Conservation (phyloP, 2,888 invertebrate genomes). For the Teleiodes luculella region DNA sequence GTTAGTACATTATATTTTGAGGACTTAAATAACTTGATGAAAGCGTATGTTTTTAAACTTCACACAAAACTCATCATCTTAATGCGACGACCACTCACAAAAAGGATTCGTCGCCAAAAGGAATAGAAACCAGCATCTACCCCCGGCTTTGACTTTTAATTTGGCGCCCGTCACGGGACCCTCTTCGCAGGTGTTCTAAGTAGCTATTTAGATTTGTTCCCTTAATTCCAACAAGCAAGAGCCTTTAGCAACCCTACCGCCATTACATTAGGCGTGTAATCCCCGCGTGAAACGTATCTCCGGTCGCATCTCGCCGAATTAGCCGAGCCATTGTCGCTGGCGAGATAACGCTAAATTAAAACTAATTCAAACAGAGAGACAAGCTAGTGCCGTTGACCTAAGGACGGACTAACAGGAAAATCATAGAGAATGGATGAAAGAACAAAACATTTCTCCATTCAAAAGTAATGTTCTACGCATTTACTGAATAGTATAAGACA, state of each 20-base stretch:
- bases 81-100: too few relatives aligned
- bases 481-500: too few relatives aligned
- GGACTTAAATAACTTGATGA: too few relatives aligned
- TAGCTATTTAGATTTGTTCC: conserved; percentile 1
- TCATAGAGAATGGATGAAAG: too few relatives aligned
- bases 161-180: conserved; percentile 3
- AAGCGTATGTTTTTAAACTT: too few relatives aligned
- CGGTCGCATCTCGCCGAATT: conserved; percentile 36
- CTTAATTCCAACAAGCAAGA: background rate
- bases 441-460: too few relatives aligned
- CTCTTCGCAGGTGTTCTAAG: background rate
- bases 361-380: conserved; percentile 29
- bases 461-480: too few relatives aligned
- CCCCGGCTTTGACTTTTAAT: background rate
- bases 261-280: conserved; percentile 31
- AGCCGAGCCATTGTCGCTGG: conserved; percentile 34
- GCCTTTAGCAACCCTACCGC: conserved; percentile 16
- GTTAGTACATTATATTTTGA: too few relatives aligned
- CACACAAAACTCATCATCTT: too few relatives aligned
- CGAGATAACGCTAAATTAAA: conserved; percentile 35
- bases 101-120: background rate
- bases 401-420: background rate
- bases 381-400: conserved; percentile 13
- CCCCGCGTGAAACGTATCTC: conserved; percentile 30
- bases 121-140: background rate